A percentile compares a stretch with the other conserved stretches of the same genome.
These are phyloP conservation scores for Syrmaticus mikado DNA, from an alignment of 2,113 vertebrate genomes.

Conservation along the genomic window DNA sequence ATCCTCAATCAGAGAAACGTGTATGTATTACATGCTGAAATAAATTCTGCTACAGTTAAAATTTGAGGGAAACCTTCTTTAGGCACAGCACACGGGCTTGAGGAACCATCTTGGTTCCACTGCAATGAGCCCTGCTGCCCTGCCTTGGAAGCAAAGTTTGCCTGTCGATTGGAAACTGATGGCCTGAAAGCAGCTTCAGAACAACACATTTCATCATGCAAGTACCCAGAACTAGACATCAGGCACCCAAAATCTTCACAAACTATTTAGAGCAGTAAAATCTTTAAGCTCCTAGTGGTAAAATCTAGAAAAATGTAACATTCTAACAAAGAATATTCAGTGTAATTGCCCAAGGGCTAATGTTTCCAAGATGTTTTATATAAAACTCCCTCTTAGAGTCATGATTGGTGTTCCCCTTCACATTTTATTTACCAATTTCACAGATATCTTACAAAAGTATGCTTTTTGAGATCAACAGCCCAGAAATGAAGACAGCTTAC, in stretches of 20 bases:
- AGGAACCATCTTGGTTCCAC: background rate
- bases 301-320: background rate
- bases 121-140: background rate
- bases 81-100: background rate
- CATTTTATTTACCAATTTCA: background rate
- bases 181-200: background rate
- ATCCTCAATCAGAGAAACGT: constrained; percentile 17
- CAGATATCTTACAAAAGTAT: background rate
- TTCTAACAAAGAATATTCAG: background rate
- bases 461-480: background rate
- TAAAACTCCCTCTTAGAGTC: background rate
- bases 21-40: constrained; percentile 1
- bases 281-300: background rate
- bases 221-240: background rate
- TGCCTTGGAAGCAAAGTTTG: background rate
- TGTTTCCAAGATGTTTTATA: background rate
- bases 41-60: constrained; percentile 5
- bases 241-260: background rate
- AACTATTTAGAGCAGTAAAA: background rate
- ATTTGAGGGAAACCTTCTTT: background rate
- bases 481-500: background rate
- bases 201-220: background rate
- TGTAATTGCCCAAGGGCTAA: background rate
- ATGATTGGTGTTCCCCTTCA: background rate
- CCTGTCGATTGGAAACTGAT: background rate